Conservation (phyloP, 2,888 invertebrate species). For the Limnephilus marmoratus region DNA sequence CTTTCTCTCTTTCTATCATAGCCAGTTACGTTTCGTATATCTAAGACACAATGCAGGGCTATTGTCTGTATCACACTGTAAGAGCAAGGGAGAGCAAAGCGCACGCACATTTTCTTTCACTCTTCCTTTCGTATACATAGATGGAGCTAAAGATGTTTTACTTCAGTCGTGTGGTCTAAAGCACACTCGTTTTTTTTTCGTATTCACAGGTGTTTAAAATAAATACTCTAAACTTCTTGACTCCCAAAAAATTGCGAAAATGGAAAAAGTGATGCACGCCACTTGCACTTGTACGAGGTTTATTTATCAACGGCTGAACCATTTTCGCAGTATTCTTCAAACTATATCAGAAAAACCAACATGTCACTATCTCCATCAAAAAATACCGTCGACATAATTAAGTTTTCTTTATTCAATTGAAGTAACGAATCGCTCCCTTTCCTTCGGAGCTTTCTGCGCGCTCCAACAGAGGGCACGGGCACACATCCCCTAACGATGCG, state of each 20-base stretch:
- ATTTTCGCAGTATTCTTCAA: neutral
- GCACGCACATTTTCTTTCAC: too few relatives aligned
- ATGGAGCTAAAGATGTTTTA: too few relatives aligned
- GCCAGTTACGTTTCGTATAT: too few relatives aligned
- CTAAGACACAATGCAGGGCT: too few relatives aligned
- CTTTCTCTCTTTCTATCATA: too few relatives aligned
- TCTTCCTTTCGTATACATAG: too few relatives aligned
- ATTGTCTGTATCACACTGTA: too few relatives aligned
- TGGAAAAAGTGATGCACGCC: neutral
- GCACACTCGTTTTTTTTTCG: too few relatives aligned
- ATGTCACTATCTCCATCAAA: neutral
- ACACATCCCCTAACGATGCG: slow-evolving; percentile 37
- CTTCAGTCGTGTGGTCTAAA: too few relatives aligned
- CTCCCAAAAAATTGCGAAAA: neutral
- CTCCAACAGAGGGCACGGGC: neutral
- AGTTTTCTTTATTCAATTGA: slow-evolving; percentile 17
- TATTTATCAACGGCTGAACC: neutral
- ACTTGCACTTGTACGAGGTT: neutral
- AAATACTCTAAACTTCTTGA: neutral
- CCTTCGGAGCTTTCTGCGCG: neutral
- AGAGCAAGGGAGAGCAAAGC: too few relatives aligned
- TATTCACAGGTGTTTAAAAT: too few relatives aligned
- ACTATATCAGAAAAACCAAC: neutral
- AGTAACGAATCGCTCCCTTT: slow-evolving; percentile 29
- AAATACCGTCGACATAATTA: neutral